A percentile compares a stretch with the other conserved stretches of the same genome.
These are phyloP conservation scores for Penaeus chinensis DNA, from an alignment of 1,140 invertebrate genomes.

Conservation along the genomic window DNA sequence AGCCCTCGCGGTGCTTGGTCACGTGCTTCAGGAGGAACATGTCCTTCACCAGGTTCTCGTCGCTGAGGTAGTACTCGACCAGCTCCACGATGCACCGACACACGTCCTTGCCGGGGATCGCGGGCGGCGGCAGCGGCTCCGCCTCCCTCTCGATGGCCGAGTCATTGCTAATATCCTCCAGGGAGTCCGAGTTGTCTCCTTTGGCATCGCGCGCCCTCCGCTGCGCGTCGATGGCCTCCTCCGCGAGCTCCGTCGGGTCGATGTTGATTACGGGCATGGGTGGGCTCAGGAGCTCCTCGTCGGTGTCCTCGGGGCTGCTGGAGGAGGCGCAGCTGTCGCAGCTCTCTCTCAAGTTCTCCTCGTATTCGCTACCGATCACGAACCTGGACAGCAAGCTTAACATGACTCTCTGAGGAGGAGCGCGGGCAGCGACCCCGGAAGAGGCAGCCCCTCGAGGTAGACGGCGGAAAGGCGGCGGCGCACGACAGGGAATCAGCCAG, in stretches of 20 bases:
- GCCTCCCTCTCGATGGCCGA: neutral
- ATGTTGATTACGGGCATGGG: slow-evolving; percentile 9
- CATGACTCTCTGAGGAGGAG: neutral
- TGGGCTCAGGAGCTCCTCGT: neutral
- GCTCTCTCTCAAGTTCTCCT: neutral
- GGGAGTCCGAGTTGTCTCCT: neutral
- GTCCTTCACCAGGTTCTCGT: slow-evolving; percentile 93
- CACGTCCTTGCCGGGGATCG: slow-evolving; percentile 41
- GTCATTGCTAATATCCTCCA: slow-evolving; percentile 5
- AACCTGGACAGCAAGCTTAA: slow-evolving; percentile 9
- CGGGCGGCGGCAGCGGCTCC: slow-evolving; percentile 27
- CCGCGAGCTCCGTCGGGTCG: neutral
- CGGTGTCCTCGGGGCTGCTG: neutral
- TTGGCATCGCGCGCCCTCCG: neutral
- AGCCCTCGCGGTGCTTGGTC: slow-evolving; percentile 92
- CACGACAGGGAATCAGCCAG: neutral
- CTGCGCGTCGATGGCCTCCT: neutral
- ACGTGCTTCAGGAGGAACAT: slow-evolving; percentile 95
- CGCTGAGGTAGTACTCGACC: slow-evolving; percentile 94
- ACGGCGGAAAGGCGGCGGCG: no score
- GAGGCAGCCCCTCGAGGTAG: no score
- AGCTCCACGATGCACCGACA: slow-evolving; percentile 76
- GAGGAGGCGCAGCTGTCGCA: neutral
- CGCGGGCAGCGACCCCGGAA: no score
- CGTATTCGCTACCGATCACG: neutral